Conservation (phyloP, 2,888 invertebrate genomes). For the Chloroclysta siterata region DNA sequence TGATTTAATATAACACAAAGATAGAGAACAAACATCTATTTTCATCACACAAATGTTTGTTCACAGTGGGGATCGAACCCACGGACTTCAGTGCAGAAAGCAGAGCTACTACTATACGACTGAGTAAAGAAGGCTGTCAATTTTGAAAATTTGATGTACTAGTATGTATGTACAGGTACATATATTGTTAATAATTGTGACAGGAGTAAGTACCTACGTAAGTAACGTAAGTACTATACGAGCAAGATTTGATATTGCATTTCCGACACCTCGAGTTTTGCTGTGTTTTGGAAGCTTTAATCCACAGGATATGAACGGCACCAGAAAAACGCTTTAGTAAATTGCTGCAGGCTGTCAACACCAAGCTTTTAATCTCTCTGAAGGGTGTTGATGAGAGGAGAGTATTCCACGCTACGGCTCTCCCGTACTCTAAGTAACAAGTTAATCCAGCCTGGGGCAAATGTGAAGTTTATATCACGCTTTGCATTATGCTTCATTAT, state of each 20-base stretch:
- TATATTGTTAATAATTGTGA: too few relatives aligned
- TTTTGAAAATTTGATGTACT: too few relatives aligned
- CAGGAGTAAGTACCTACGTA: too few relatives aligned
- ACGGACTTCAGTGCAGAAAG: too few relatives aligned
- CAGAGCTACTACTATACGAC: too few relatives aligned
- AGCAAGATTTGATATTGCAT: background rate
- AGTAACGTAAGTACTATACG: too few relatives aligned
- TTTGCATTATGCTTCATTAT: constrained; percentile 82
- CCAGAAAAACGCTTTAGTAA: constrained; percentile 5
- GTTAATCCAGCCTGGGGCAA: constrained; percentile 77
- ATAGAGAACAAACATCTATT: too few relatives aligned
- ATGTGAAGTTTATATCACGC: constrained; percentile 79
- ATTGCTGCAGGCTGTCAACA: constrained; percentile 18
- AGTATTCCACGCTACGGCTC: constrained; percentile 38
- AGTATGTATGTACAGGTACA: too few relatives aligned
- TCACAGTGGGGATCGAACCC: too few relatives aligned
- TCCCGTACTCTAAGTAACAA: constrained; percentile 65
- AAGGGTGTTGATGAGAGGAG: constrained; percentile 43
- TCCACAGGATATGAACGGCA: constrained; percentile 2
- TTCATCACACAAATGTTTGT: too few relatives aligned
- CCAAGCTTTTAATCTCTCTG: constrained; percentile 29
- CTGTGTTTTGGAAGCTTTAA: background rate
- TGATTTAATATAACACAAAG: too few relatives aligned
- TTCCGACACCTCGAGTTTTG: background rate
- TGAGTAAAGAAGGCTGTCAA: too few relatives aligned